These are phyloP conservation scores for Morpho achilles DNA, from an alignment of 2,888 invertebrate genomes.

Conservation along the genomic window DNA sequence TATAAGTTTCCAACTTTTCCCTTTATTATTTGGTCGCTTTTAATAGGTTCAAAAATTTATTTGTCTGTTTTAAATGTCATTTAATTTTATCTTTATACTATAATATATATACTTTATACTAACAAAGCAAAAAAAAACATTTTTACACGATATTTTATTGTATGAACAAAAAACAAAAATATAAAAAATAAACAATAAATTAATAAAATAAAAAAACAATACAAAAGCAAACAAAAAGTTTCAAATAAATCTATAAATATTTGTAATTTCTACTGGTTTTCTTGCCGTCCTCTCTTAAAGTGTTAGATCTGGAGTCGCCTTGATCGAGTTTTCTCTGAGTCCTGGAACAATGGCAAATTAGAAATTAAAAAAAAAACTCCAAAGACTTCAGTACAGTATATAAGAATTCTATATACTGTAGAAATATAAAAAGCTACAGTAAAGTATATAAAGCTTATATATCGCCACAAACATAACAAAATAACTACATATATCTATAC, in stretches of 20 bases:
- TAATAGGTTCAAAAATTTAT: too few species aligned
- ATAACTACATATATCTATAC: too few species aligned
- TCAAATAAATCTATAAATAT: constrained; percentile 27
- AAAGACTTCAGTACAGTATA: not conserved
- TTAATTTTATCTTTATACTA: too few species aligned
- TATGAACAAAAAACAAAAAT: constrained; percentile 8
- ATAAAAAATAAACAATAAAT: constrained; percentile 3
- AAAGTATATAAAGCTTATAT: too few species aligned
- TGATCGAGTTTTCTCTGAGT: constrained; percentile 40
- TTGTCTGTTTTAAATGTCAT: too few species aligned
- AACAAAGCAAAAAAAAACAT: not conserved
- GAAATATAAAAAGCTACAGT: too few species aligned
- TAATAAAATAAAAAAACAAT: constrained; percentile 10
- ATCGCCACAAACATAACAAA: too few species aligned
- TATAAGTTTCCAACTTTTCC: too few species aligned
- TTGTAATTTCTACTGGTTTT: constrained; percentile 32
- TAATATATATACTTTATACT: too few species aligned
- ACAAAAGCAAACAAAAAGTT: constrained; percentile 16
- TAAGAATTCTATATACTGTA: not conserved
- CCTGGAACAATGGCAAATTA: constrained; percentile 11
- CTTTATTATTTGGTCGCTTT: too few species aligned
- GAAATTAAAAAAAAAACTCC: not conserved
- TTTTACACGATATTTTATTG: not conserved
- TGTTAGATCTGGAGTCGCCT: constrained; percentile 39
- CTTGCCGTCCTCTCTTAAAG: constrained; percentile 29